Evolutionary conservation across 2,113 vertebrate species (phyloP).

Genomic region (Herpetotheres cachinnans): DNA sequence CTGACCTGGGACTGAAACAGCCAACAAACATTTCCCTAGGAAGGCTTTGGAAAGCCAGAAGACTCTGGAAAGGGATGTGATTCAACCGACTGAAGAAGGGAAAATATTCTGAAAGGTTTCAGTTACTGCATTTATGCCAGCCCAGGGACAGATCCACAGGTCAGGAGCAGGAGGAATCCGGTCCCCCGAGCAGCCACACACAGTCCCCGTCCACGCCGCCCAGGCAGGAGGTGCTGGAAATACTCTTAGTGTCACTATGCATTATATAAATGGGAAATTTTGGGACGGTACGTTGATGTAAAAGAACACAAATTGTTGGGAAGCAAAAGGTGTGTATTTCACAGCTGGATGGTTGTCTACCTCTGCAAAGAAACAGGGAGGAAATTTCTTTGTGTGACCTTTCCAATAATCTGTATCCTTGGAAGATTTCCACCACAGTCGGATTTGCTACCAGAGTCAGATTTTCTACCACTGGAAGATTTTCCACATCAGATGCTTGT

Average conservation of each 20-base stretch:
- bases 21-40: neutral
- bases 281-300: neutral
- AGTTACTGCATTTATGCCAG: neutral
- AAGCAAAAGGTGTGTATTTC: neutral
- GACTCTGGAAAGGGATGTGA: neutral
- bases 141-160: neutral
- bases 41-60: neutral
- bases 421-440: neutral
- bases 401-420: neutral
- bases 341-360: neutral
- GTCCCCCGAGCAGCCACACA: no score
- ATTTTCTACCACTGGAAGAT: neutral
- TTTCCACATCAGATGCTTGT: neutral
- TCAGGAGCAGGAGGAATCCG: neutral
- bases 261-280: neutral
- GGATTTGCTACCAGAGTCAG: neutral
- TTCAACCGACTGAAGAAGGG: neutral
- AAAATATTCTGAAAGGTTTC: neutral
- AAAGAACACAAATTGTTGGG: neutral
- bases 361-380: neutral
- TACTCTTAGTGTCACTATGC: neutral
- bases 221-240: neutral
- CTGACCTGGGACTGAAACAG: neutral
- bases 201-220: accelerated
- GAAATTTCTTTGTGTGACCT: neutral